Evolutionary conservation across 2,797 vertebrate species (phyloP).

Genomic region (Scolopax rusticola): DNA sequence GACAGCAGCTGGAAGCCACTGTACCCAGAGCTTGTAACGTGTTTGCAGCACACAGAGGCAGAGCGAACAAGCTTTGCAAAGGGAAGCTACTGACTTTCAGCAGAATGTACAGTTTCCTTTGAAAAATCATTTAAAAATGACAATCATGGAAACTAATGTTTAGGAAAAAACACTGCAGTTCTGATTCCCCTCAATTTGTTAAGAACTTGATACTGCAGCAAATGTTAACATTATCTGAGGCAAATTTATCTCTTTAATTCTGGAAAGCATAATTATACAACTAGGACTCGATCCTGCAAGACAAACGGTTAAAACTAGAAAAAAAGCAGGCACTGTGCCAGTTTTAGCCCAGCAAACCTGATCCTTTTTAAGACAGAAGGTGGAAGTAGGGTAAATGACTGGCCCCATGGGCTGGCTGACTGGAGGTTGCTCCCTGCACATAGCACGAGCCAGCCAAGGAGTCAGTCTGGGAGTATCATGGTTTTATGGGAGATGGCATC

Average conservation of each 20-base stretch:
- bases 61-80: neutral
- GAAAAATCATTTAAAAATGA: neutral
- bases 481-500: neutral
- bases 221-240: neutral
- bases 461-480: neutral
- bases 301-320: neutral
- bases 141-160: neutral
- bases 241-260: neutral
- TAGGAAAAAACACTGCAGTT: neutral
- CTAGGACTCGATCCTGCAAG: neutral
- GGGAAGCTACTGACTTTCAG: slow-evolving; percentile 13
- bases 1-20: neutral
- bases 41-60: neutral
- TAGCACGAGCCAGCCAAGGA: neutral
- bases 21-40: neutral
- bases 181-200: neutral
- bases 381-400: neutral
- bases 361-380: neutral
- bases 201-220: neutral
- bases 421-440: neutral
- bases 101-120: neutral
- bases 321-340: neutral
- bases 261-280: neutral
- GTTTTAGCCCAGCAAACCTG: neutral
- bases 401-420: neutral